phyloP scores from a whole-genome alignment of 2,888 invertebrate species.

The Drosophila neutralis region DNA sequence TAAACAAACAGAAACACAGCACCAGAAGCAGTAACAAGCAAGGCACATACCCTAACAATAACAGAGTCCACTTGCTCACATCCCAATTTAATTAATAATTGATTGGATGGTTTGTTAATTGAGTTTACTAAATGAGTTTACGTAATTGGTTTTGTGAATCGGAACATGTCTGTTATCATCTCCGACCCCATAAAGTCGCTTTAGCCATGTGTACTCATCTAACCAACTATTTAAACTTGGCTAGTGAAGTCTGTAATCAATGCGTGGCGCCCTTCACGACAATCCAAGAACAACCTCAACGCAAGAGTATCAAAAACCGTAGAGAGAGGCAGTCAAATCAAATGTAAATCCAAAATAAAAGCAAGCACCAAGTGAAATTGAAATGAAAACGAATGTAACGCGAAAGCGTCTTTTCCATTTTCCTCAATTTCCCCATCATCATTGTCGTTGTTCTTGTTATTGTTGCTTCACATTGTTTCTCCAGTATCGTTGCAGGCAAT shows the following conservation, averaged over 20 bases:
- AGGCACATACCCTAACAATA: neutral
- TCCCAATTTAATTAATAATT: neutral
- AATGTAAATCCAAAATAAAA: constrained; percentile 80
- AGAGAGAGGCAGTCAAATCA: constrained; percentile 69
- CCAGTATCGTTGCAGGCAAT: constrained; percentile 65
- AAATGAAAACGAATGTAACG: constrained; percentile 67
- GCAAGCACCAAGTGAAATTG: constrained; percentile 74
- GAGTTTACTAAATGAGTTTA: neutral
- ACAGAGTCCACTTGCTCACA: neutral
- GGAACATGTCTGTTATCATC: neutral
- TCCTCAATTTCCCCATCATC: constrained; percentile 46
- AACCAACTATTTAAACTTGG: neutral
- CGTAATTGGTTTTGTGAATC: neutral
- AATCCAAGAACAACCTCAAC: no score
- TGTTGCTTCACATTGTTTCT: constrained; percentile 49
- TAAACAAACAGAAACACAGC: constrained; percentile 41
- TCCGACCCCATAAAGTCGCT: neutral
- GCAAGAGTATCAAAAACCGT: neutral
- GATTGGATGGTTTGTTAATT: neutral
- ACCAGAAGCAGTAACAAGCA: constrained; percentile 24
- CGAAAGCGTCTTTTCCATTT: constrained; percentile 55
- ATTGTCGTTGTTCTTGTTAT: constrained; percentile 25
- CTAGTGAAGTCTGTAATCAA: neutral
- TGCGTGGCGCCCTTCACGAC: neutral
- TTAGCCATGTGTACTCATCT: neutral